phyloP scores from a whole-genome alignment of 2,797 vertebrate genomes.

The Pitangus sulphuratus region DNA sequence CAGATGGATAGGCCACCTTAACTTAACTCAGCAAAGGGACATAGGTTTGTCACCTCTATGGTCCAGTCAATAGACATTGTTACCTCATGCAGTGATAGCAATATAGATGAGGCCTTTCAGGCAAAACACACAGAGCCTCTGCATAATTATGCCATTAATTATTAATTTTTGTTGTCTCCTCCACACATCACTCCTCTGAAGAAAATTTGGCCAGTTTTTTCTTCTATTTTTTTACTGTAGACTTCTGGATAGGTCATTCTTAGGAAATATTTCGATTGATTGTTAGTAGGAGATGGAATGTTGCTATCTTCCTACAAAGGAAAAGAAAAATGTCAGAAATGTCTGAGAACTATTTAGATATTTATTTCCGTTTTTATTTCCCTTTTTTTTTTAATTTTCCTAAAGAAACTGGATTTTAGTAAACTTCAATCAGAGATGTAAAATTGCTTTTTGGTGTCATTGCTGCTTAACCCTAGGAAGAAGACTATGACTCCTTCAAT shows the following conservation, averaged over 20 bases:
- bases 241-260: not conserved
- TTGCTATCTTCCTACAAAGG: not conserved
- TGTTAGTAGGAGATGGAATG: not conserved
- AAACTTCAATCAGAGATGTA: not conserved
- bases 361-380: not conserved
- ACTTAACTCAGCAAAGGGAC: not conserved
- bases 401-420: not conserved
- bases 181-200: rapidly evolving
- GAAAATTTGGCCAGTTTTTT: not conserved
- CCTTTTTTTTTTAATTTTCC: not conserved
- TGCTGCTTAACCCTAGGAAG: not conserved
- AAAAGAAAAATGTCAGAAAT: not conserved
- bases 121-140: not conserved
- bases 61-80: not conserved
- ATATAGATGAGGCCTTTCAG: not conserved
- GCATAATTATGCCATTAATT: not conserved
- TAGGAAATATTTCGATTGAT: not conserved
- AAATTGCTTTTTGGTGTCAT: not conserved
- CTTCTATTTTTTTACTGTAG: not conserved
- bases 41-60: rapidly evolving
- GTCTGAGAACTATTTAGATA: not conserved
- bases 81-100: not conserved
- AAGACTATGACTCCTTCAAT: not conserved
- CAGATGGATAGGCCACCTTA: not conserved
- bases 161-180: not conserved